Evolutionary conservation across 2,888 invertebrate genomes (phyloP).

Genomic region (Papilio demoleus): DNA sequence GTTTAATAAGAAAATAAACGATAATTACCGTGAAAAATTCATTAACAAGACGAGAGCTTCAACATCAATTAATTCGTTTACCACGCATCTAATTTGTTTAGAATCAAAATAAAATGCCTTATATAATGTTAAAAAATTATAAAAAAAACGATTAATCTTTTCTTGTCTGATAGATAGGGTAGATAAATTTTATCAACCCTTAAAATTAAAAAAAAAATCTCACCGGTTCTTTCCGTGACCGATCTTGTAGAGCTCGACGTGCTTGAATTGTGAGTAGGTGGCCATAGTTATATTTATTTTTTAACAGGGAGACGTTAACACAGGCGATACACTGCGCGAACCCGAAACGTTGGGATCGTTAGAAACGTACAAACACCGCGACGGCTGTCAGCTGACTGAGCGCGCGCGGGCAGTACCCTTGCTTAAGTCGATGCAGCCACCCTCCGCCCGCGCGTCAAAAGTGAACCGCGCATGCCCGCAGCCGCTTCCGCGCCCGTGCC

Average conservation of each 20-base stretch:
- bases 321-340: constrained; percentile 53
- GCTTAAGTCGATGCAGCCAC: constrained; percentile 79
- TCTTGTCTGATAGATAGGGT: background rate
- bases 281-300: constrained; percentile 85
- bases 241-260: constrained; percentile 96
- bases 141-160: background rate
- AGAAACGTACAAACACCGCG: constrained; percentile 62
- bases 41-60: constrained; percentile 18
- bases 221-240: constrained; percentile 97
- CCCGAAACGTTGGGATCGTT: constrained; percentile 44
- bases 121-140: background rate
- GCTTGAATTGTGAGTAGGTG: constrained; percentile 96
- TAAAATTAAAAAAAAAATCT: constrained; percentile 50
- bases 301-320: constrained; percentile 50
- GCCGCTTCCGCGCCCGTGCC: constrained; percentile 65
- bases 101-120: constrained; percentile 2
- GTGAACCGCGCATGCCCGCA: constrained; percentile 68
- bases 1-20: constrained; percentile 24
- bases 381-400: constrained; percentile 80
- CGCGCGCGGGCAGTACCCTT: constrained; percentile 74
- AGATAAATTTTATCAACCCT: constrained; percentile 52
- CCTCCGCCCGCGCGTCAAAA: constrained; percentile 76
- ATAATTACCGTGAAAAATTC: constrained; percentile 27
- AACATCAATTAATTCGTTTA: constrained; percentile 23
- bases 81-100: constrained; percentile 23